phyloP scores from a whole-genome alignment of 2,888 invertebrate genomes.

The Phaonia tiefii region DNA sequence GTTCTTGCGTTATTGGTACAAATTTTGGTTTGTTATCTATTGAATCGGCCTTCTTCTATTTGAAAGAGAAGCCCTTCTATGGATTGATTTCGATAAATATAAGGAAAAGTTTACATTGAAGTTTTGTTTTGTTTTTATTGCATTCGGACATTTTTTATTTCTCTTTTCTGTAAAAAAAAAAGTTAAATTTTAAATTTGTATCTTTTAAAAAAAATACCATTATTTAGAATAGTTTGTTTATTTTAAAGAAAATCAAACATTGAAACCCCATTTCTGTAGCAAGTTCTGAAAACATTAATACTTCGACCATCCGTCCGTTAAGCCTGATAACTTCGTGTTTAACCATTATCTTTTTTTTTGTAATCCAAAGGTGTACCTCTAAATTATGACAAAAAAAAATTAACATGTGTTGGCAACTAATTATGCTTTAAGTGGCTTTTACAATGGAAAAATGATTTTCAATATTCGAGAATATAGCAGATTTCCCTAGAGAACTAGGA shows the following conservation, averaged over 20 bases:
- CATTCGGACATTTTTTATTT: slow-evolving; percentile 50
- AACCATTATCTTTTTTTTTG: background rate
- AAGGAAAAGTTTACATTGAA: slow-evolving; percentile 38
- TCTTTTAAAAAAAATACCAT: too few relatives aligned
- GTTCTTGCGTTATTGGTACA: too few relatives aligned
- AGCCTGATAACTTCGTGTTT: slow-evolving; percentile 1
- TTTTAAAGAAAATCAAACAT: slow-evolving; percentile 45
- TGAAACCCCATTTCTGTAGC: slow-evolving; percentile 7
- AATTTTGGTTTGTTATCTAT: slow-evolving; percentile 4
- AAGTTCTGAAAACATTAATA: background rate
- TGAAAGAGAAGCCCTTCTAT: slow-evolving; percentile 21
- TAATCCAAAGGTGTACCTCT: slow-evolving; percentile 35
- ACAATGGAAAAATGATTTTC: background rate
- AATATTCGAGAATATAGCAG: slow-evolving; percentile 6
- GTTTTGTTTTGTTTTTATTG: slow-evolving; percentile 30
- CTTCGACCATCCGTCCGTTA: background rate
- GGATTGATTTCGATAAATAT: slow-evolving; percentile 30
- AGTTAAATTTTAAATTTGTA: too few relatives aligned
- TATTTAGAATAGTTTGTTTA: slow-evolving; percentile 27
- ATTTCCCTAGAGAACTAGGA: background rate
- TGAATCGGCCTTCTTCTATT: slow-evolving; percentile 17
- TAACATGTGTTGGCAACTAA: background rate
- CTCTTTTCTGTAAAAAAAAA: slow-evolving; percentile 11
- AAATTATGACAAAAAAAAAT: slow-evolving; percentile 18
- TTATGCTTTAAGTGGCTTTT: slow-evolving; percentile 14